phyloP scores from a whole-genome alignment of 2,888 invertebrate species.

The Zaprionus lineosus region DNA sequence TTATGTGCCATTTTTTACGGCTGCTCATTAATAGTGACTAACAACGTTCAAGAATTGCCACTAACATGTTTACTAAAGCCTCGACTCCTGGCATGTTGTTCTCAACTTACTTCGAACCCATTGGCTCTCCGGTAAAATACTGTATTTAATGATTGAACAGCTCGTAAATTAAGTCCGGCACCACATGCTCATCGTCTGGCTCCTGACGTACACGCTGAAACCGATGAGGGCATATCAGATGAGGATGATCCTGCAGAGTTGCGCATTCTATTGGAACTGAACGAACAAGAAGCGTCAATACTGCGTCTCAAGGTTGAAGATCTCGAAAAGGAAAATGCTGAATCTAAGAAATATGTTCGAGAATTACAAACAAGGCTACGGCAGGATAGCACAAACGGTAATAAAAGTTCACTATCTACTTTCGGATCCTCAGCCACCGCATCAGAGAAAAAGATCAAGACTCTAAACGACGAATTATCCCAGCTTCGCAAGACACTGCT shows the following conservation, averaged over 20 bases:
- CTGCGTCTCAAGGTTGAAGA: conserved; percentile 92
- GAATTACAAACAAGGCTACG: conserved; percentile 89
- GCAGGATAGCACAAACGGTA: conserved; percentile 51
- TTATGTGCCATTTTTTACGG: conserved; percentile 84
- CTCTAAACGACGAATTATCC: conserved; percentile 88
- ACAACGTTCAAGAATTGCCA: conserved; percentile 5
- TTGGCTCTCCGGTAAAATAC: background rate
- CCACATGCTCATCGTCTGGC: conserved; percentile 86
- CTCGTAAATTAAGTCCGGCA: conserved; percentile 88
- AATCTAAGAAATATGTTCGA: conserved; percentile 88
- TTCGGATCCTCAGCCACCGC: conserved; percentile 57
- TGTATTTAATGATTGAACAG: conserved; percentile 78
- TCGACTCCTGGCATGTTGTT: conserved; percentile 14
- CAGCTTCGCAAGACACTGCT: conserved; percentile 89
- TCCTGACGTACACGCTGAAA: conserved; percentile 87
- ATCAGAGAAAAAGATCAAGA: conserved; percentile 83
- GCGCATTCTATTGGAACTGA: conserved; percentile 92
- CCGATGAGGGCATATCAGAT: conserved; percentile 89
- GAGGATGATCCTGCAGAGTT: conserved; percentile 93
- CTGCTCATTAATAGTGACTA: conserved; percentile 80
- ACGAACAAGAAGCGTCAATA: conserved; percentile 94
- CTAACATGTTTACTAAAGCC: conserved; percentile 17
- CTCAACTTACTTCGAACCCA: too few species aligned
- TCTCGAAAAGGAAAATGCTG: conserved; percentile 90
- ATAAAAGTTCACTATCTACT: conserved; percentile 56